Evolutionary conservation across 2,113 vertebrate genomes (phyloP).

Genomic region (Pterocles burchelli): DNA sequence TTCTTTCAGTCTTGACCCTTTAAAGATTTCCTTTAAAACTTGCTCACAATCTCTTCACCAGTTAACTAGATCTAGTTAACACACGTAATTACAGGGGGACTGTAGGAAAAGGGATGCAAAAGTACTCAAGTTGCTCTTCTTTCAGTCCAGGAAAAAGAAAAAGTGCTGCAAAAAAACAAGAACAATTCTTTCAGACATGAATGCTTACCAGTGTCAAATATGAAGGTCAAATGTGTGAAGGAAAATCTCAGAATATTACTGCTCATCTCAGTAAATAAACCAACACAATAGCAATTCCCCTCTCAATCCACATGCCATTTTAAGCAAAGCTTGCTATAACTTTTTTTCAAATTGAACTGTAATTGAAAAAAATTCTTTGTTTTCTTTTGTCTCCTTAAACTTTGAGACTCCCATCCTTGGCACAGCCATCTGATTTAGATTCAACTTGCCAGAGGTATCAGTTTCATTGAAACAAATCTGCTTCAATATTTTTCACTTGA

Average conservation of each 20-base stretch:
- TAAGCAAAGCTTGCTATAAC: not conserved
- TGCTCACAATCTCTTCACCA: not conserved
- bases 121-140: not conserved
- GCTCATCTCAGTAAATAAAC: not conserved
- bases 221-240: not conserved
- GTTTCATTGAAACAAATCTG: slow-evolving; percentile 39
- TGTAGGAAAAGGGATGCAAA: not conserved
- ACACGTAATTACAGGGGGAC: not conserved
- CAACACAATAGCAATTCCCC: not conserved
- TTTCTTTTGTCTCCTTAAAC: slow-evolving; percentile 27
- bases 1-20: not conserved
- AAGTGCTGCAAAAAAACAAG: not conserved
- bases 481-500: slow-evolving; percentile 36
- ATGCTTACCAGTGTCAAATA: slow-evolving; percentile 21
- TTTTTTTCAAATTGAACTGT: not conserved
- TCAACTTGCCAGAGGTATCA: slow-evolving; percentile 44
- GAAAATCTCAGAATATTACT: not conserved
- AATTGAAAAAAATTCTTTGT: not conserved
- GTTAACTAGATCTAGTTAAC: not conserved
- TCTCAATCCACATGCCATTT: not conserved
- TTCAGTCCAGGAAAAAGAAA: not conserved
- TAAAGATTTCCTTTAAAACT: not conserved
- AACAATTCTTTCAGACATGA: slow-evolving; percentile 17
- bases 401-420: slow-evolving; percentile 2
- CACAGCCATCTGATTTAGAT: slow-evolving; percentile 1